A percentile compares a stretch with the other conserved stretches of the same genome.
phyloP scores from a whole-genome alignment of 2,113 vertebrate genomes.

The Pterophyllum scalare region DNA sequence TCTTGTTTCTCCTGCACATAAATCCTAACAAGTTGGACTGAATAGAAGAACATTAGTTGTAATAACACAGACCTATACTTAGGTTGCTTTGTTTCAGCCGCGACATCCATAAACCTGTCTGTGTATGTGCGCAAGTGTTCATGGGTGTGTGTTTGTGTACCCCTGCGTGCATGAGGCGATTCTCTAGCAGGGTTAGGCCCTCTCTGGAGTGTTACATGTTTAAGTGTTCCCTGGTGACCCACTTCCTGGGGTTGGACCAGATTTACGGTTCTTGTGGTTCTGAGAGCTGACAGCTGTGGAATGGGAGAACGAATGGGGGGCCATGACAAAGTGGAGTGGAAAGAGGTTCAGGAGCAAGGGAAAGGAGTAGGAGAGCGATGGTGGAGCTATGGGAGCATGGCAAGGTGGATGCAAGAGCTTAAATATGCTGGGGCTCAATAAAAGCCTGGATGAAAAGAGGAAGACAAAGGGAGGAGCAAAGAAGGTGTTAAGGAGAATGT shows the following conservation, averaged over 20 bases:
- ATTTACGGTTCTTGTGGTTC: constrained; percentile 69
- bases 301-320: constrained; percentile 50
- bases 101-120: constrained; percentile 55
- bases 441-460: constrained; percentile 31
- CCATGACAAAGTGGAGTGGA: constrained; percentile 42
- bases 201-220: constrained; percentile 64
- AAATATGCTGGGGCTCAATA: constrained; percentile 45
- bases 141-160: background rate
- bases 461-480: background rate
- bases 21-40: constrained; percentile 65
- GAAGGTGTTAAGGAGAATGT: constrained; percentile 21
- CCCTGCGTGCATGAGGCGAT: constrained; percentile 12
- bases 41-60: constrained; percentile 66
- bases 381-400: constrained; percentile 48
- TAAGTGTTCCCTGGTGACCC: constrained; percentile 70
- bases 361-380: constrained; percentile 33
- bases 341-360: constrained; percentile 40
- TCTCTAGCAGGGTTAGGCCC: constrained; percentile 54
- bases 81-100: constrained; percentile 57
- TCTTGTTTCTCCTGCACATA: constrained; percentile 59
- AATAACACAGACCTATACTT: constrained; percentile 63
- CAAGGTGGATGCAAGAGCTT: constrained; percentile 52
- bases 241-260: constrained; percentile 66
- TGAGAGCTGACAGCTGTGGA: constrained; percentile 72
- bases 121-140: background rate